Percentiles rank a stretch among this genome's conserved stretches.
phyloP scores from a whole-genome alignment of 2,888 invertebrate genomes.

The Netelia melanura region DNA sequence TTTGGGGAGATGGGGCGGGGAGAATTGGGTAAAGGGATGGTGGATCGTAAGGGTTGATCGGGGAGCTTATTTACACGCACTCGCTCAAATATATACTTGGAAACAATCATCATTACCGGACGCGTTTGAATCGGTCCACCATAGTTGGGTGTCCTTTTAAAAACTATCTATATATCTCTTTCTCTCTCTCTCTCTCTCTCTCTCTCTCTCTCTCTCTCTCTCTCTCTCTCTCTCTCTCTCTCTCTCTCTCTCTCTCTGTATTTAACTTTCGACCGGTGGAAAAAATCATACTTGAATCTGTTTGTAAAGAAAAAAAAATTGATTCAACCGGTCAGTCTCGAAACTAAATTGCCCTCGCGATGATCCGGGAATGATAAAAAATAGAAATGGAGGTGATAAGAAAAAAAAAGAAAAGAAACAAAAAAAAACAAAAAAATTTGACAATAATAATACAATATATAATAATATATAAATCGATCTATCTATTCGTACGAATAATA shows the following conservation, averaged over 20 bases:
- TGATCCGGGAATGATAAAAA: constrained; percentile 63
- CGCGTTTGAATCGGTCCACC: constrained; percentile 64
- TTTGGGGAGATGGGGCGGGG: constrained; percentile 59
- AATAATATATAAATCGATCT: constrained; percentile 78
- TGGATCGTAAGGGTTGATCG: constrained; percentile 66
- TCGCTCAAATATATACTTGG: constrained; percentile 69
- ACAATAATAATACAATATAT: constrained; percentile 74
- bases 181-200: constrained; percentile 22
- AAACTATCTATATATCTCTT: constrained; percentile 71
- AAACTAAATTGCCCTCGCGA: constrained; percentile 56
- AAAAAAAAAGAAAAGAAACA: constrained; percentile 69
- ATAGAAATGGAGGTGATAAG: constrained; percentile 40
- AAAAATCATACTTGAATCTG: constrained; percentile 22
- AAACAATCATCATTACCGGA: constrained; percentile 70
- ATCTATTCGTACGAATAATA: constrained; percentile 79
- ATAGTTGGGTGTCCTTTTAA: constrained; percentile 69
- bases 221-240: constrained; percentile 32
- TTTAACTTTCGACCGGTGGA: constrained; percentile 12
- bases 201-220: constrained; percentile 28
- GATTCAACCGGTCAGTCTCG: constrained; percentile 45
- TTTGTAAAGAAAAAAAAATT: constrained; percentile 11
- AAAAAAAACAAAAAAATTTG: constrained; percentile 75
- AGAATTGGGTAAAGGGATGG: constrained; percentile 51
- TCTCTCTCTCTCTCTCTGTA: constrained; percentile 28
- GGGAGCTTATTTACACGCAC: constrained; percentile 82